Conservation (phyloP, 2,888 invertebrate genomes). For the Hemicrepidius hirtus region DNA sequence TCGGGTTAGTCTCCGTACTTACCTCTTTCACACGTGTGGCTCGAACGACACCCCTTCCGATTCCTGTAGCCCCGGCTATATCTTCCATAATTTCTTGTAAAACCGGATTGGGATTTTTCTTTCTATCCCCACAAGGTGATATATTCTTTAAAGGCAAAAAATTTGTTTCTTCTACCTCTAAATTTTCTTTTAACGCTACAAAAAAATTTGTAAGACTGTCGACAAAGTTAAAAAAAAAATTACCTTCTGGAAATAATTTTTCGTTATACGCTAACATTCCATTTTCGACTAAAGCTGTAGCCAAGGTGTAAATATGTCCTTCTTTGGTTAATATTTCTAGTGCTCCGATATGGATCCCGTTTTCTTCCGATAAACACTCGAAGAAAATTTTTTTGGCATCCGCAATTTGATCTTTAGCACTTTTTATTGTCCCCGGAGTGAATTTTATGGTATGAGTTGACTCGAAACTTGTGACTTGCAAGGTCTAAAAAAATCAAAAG, state of each 20-base stretch:
- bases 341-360: slow-evolving; percentile 59
- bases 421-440: slow-evolving; percentile 31
- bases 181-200: slow-evolving; percentile 7
- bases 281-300: slow-evolving; percentile 51
- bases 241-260: slow-evolving; percentile 48
- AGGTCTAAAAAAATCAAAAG: not conserved
- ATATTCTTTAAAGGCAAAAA: not conserved
- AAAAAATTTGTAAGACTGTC: too few species aligned
- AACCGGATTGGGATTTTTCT: too few species aligned
- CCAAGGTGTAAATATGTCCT: slow-evolving; percentile 48
- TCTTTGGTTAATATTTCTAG: not conserved
- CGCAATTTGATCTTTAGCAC: slow-evolving; percentile 29
- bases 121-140: not conserved
- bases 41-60: too few species aligned
- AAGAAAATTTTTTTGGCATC: slow-evolving; percentile 41
- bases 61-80: too few species aligned
- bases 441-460: slow-evolving; percentile 17
- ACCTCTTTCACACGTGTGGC: too few species aligned
- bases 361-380: slow-evolving; percentile 46
- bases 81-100: too few species aligned
- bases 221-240: too few species aligned
- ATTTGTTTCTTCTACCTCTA: not conserved
- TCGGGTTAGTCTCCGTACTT: too few species aligned
- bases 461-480: not conserved
- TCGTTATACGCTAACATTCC: slow-evolving; percentile 49